phyloP scores from a whole-genome alignment of 2,797 vertebrate species.

The Onychomys torridus region DNA sequence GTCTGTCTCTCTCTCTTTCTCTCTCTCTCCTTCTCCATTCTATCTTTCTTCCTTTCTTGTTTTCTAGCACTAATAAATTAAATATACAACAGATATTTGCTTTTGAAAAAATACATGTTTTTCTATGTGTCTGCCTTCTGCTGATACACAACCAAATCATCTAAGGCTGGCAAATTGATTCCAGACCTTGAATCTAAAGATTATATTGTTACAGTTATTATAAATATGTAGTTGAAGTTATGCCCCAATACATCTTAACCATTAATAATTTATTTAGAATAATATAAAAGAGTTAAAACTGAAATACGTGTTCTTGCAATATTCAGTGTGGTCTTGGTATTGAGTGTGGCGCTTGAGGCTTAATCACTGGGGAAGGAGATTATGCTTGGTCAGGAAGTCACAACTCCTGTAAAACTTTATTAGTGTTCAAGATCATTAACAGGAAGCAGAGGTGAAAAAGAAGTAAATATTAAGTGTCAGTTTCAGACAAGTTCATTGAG shows the following conservation, averaged over 20 bases:
- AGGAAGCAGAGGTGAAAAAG: slow-evolving; percentile 73
- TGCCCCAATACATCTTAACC: not conserved
- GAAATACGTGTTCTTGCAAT: slow-evolving; percentile 66
- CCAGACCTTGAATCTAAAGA: slow-evolving; percentile 1
- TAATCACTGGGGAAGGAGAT: slow-evolving; percentile 25
- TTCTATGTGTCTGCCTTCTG: not conserved
- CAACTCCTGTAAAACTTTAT: slow-evolving; percentile 81
- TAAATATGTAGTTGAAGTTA: slow-evolving; percentile 35
- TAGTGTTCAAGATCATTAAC: slow-evolving; percentile 79
- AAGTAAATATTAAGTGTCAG: slow-evolving; percentile 74
- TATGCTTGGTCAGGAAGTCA: slow-evolving; percentile 75
- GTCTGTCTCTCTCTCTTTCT: not conserved
- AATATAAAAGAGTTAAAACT: slow-evolving; percentile 36
- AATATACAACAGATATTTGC: not conserved
- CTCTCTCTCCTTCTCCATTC: not conserved
- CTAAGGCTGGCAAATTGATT: not conserved
- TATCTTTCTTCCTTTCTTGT: not conserved
- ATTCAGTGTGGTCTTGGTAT: slow-evolving; percentile 56
- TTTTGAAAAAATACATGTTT: not conserved
- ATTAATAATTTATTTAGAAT: slow-evolving; percentile 47
- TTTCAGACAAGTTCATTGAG: slow-evolving; percentile 73
- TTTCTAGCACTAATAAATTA: not conserved
- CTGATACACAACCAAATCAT: not conserved
- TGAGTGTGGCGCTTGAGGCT: not conserved
- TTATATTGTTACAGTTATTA: slow-evolving; percentile 17